Evolutionary conservation across 1,140 invertebrate genomes (phyloP).

Genomic region (Anastatus disparis): DNA sequence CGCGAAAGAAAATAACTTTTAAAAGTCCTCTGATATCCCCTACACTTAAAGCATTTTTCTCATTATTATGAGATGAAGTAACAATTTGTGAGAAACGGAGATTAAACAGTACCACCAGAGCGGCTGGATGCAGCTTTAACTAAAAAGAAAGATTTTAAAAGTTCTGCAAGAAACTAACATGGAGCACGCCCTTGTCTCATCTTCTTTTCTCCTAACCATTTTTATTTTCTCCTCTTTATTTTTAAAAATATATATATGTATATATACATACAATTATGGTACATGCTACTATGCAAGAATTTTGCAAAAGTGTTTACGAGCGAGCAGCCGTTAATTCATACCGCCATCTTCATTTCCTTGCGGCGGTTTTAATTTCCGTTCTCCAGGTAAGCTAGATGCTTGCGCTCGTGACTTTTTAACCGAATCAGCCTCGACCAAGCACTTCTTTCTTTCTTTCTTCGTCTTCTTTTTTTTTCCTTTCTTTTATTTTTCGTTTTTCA

Average conservation of each 20-base stretch:
- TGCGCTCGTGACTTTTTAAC: slow-evolving; percentile 7
- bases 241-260: too few relatives aligned
- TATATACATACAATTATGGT: too few relatives aligned
- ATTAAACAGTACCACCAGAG: background rate
- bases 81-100: background rate
- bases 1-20: background rate
- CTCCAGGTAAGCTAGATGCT: background rate
- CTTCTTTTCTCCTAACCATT: background rate
- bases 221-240: background rate
- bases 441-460: background rate
- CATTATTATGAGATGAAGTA: background rate
- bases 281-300: too few relatives aligned
- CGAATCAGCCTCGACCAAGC: slow-evolving; percentile 8
- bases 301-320: slow-evolving; percentile 21
- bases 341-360: slow-evolving; percentile 21
- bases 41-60: background rate
- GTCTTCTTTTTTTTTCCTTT: background rate
- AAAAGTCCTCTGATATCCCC: background rate
- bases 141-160: slow-evolving; percentile 14
- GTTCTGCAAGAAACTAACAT: too few relatives aligned
- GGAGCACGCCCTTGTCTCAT: background rate
- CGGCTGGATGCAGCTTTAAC: too few relatives aligned
- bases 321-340: slow-evolving; percentile 8
- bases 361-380: slow-evolving; percentile 31
- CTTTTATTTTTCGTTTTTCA: too few relatives aligned